Conservation (phyloP, 2,797 vertebrate genomes). For the Xenops minutus region DNA sequence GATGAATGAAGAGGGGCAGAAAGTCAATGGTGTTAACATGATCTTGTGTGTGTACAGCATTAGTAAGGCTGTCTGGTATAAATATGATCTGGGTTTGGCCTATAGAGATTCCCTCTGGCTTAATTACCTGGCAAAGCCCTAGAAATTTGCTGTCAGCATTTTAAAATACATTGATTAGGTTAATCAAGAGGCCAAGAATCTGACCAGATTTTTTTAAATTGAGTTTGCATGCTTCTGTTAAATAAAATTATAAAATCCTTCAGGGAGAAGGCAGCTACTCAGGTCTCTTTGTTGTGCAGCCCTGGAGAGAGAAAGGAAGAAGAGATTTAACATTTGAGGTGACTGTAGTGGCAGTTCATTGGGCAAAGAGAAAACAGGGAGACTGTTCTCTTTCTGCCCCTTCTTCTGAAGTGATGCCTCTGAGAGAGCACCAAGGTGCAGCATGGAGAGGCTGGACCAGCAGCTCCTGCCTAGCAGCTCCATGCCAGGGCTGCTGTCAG, state of each 20-base stretch:
- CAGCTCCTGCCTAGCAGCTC: neutral
- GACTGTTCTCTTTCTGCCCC: neutral
- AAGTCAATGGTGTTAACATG: neutral
- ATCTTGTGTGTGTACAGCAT: neutral
- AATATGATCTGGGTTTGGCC: neutral
- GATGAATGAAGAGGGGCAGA: neutral
- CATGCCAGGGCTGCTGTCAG: accelerated
- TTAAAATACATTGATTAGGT: neutral
- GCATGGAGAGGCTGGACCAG: neutral
- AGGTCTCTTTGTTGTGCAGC: neutral
- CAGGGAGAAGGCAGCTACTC: neutral
- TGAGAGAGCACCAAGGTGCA: neutral
- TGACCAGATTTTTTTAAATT: neutral
- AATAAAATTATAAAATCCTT: neutral
- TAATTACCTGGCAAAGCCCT: neutral
- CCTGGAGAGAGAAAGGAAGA: neutral
- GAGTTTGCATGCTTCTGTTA: neutral
- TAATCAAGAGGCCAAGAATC: neutral
- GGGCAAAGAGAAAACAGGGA: neutral
- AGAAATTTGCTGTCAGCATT: neutral
- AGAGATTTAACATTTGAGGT: neutral
- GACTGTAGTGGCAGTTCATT: neutral
- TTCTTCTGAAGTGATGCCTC: neutral
- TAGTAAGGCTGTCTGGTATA: neutral
- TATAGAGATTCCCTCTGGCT: neutral